phyloP scores from a whole-genome alignment of 2,113 vertebrate species.

The Jacana jacana region DNA sequence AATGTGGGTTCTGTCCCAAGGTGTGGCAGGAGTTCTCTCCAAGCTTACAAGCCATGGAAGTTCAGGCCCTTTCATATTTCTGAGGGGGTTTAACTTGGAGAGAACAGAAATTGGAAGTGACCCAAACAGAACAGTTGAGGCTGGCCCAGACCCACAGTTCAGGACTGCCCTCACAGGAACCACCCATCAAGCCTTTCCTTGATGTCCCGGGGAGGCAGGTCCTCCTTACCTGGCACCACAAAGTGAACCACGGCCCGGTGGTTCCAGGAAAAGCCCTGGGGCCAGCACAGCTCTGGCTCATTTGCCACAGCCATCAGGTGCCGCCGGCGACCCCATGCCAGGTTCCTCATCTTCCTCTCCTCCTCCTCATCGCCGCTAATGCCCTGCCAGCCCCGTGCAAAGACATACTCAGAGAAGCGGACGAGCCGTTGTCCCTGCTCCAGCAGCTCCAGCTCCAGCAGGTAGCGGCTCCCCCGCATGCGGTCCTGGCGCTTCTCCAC shows the following conservation, averaged over 20 bases:
- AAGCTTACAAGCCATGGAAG: background rate
- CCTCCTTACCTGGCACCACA: conserved; percentile 85
- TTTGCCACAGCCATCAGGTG: background rate
- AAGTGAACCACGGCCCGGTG: conserved; percentile 85
- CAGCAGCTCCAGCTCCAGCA: conserved; percentile 88
- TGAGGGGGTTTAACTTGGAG: background rate
- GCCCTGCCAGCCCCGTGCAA: conserved; percentile 68
- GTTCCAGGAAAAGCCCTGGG: conserved; percentile 86
- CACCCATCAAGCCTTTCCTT: rapidly evolving
- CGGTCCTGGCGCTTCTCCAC: conserved; percentile 86
- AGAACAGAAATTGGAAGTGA: background rate
- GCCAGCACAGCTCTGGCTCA: conserved; percentile 83
- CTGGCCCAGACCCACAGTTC: background rate
- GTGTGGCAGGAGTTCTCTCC: background rate
- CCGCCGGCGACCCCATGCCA: conserved; percentile 24
- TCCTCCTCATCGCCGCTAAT: background rate
- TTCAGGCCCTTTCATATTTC: background rate
- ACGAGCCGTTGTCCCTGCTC: conserved; percentile 67
- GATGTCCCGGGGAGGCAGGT: rapidly evolving
- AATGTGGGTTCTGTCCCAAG: background rate
- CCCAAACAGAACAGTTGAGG: background rate
- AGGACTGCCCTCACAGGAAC: background rate
- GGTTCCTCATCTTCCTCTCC: conserved; percentile 68
- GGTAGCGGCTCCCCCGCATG: conserved; percentile 83
- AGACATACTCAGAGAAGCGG: conserved; percentile 87